Evolutionary conservation across 2,797 vertebrate species (phyloP).

Genomic region (Pyrocephalus nanus): DNA sequence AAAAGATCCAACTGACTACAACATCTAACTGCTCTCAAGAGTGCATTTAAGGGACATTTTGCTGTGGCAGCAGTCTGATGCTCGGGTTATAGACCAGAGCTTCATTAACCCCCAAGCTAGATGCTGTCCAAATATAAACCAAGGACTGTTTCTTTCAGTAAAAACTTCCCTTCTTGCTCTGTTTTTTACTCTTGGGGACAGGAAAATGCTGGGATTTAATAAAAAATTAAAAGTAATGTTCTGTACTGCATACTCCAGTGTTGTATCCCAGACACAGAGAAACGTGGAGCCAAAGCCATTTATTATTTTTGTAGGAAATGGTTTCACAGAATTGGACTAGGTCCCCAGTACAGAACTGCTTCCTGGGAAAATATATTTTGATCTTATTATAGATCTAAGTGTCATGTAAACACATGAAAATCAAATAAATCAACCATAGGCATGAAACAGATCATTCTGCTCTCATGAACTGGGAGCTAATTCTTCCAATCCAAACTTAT

Average conservation of each 20-base stretch:
- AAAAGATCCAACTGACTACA: neutral
- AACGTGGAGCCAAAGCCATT: conserved; percentile 5
- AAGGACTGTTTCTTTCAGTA: neutral
- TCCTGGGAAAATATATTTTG: conserved; percentile 45
- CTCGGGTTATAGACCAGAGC: neutral
- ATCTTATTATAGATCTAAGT: conserved; percentile 23
- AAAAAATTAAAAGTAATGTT: neutral
- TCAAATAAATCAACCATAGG: conserved; percentile 15
- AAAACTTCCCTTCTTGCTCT: neutral
- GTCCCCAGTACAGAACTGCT: neutral
- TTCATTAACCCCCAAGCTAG: neutral
- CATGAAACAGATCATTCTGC: conserved; percentile 12
- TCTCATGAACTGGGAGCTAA: neutral
- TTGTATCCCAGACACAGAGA: neutral
- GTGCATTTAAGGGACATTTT: conserved; percentile 17
- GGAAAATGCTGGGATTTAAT: neutral
- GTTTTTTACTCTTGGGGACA: neutral
- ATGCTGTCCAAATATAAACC: conserved; percentile 14
- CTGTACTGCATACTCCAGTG: neutral
- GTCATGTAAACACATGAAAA: conserved; percentile 32
- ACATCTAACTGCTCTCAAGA: conserved; percentile 2
- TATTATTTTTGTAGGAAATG: conserved; percentile 26
- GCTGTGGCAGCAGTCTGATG: conserved; percentile 26
- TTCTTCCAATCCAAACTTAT: neutral
- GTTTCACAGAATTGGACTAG: neutral